phyloP scores from a whole-genome alignment of 2,113 vertebrate genomes.

The Numenius arquata region DNA sequence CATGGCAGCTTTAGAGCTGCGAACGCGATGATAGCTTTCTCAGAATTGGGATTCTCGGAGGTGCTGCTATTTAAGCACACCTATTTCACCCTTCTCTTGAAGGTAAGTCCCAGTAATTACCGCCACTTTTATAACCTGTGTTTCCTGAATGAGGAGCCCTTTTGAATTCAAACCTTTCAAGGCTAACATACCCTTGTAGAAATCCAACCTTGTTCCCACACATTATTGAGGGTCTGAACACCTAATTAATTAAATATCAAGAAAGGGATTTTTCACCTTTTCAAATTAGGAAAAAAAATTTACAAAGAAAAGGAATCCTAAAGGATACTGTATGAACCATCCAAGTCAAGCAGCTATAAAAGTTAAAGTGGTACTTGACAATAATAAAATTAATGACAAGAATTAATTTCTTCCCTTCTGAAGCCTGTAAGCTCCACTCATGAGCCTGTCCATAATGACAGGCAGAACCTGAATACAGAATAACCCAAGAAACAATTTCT shows the following conservation, averaged over 20 bases:
- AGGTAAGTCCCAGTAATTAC: neutral
- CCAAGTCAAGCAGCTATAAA: neutral
- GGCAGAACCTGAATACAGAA: neutral
- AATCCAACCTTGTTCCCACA: neutral
- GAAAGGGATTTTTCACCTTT: neutral
- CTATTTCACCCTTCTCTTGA: neutral
- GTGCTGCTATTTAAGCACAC: neutral
- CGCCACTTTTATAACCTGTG: neutral
- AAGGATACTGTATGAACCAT: neutral
- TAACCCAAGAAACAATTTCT: neutral
- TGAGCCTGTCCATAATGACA: neutral
- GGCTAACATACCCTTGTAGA: neutral
- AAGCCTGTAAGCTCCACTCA: neutral
- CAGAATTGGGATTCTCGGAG: fast-evolving
- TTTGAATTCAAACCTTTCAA: neutral
- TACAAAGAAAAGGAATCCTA: neutral
- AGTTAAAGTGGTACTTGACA: neutral
- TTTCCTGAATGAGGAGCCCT: neutral
- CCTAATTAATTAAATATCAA: neutral
- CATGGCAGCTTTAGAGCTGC: neutral
- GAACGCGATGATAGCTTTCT: fast-evolving
- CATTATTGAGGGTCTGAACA: neutral
- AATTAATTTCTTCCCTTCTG: neutral
- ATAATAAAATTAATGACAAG: neutral
- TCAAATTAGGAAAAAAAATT: neutral